These are phyloP conservation scores for Onychomys torridus DNA, from an alignment of 2,797 vertebrate genomes.

Conservation along the genomic window DNA sequence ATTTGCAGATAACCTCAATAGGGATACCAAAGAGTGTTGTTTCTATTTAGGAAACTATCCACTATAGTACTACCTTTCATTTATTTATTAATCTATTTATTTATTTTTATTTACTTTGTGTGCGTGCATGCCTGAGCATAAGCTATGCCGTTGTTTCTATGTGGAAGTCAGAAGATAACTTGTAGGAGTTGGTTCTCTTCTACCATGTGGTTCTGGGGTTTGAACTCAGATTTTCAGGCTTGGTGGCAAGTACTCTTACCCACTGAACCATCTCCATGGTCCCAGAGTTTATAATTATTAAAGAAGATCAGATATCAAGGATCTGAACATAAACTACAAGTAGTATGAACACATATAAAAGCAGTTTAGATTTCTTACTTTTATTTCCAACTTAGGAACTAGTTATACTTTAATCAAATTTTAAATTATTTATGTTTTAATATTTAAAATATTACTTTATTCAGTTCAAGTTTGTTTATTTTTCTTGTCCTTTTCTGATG, in stretches of 20 bases:
- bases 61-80: not conserved
- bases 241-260: not conserved
- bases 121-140: not conserved
- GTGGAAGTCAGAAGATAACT: not conserved
- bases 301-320: not conserved
- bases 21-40: not conserved
- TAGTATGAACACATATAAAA: not conserved
- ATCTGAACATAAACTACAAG: not conserved
- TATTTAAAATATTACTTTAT: constrained; percentile 25
- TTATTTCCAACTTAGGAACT: constrained; percentile 18
- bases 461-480: constrained; percentile 7
- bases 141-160: not conserved
- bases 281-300: not conserved
- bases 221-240: not conserved
- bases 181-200: not conserved
- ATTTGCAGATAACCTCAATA: not conserved
- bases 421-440: not conserved
- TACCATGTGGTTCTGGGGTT: not conserved
- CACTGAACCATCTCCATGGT: not conserved
- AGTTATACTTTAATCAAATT: constrained; percentile 3
- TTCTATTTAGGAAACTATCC: not conserved
- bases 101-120: not conserved
- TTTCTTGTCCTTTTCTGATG: not conserved
- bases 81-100: not conserved
- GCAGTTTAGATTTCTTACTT: not conserved